phyloP scores from a whole-genome alignment of 23 tunicate species.

The Halocynthia aurantium region DNA sequence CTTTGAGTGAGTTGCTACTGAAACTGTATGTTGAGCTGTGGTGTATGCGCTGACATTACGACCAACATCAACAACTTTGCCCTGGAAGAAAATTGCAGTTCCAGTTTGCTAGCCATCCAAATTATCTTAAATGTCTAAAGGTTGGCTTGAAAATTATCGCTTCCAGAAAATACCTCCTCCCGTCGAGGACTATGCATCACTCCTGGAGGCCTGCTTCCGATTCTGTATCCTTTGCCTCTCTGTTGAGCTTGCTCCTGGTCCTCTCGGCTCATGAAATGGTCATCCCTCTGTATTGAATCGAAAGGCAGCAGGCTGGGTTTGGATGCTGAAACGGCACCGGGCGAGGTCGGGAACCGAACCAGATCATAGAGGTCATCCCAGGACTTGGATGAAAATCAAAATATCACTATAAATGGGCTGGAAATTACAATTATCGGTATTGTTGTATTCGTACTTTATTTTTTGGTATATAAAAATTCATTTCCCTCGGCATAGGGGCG shows the following conservation, averaged over 20 bases:
- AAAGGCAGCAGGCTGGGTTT: conserved; percentile 49
- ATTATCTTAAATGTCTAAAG: too few relatives aligned
- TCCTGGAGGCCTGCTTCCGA: conserved; percentile 27
- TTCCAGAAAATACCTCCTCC: conserved; percentile 34
- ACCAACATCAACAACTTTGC: conserved; percentile 35
- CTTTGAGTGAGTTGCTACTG: conserved; percentile 33
- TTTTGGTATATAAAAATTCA: conserved; percentile 78
- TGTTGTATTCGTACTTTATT: conserved; percentile 47
- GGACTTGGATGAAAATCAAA: conserved; percentile 33
- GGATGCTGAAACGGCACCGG: conserved; percentile 21
- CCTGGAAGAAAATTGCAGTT: conserved; percentile 16
- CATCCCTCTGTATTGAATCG: conserved; percentile 69
- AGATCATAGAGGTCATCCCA: conserved; percentile 94
- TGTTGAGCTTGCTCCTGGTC: conserved; percentile 3
- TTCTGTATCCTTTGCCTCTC: not conserved
- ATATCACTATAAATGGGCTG: not conserved
- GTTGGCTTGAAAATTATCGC: too few relatives aligned
- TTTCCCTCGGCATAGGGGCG: conserved; percentile 97
- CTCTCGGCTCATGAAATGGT: conserved; percentile 3
- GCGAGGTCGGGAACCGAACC: conserved; percentile 74
- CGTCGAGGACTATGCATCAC: conserved; percentile 65
- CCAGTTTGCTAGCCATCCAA: not conserved
- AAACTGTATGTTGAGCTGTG: conserved; percentile 29
- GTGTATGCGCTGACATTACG: conserved; percentile 31
- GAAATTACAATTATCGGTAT: not conserved